Base-by-base conservation (phyloP, 2,113 vertebrate genomes). In the Cephalopholis sonnerati region DNA sequence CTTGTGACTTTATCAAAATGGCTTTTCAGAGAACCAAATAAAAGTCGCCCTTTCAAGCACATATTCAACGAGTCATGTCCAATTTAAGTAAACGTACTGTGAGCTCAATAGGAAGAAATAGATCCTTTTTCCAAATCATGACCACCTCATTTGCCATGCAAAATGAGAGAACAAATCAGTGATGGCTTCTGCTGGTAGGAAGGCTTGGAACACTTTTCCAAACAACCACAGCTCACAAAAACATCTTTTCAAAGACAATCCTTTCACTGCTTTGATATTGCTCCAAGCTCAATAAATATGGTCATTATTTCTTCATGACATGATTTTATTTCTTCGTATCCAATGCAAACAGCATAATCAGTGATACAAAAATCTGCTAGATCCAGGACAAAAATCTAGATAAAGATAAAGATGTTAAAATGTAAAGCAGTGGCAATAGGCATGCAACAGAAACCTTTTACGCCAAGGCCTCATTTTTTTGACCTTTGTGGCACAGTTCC, bases 111-210 rank as follows among this genome's bases (percentile, higher is more conserved):
- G 24, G 50, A 63, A 53, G 18, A 68, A 48, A 80, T 46, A 22
- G 50, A 71, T 51, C 18, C 4, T 4, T 57, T 81, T 59, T 59
- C 44, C 27, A 68, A 63, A 70, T 65, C 71, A 25, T 32, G 57
- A 68, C 76, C 87, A 79, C 78, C 29, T 76, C 39, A 87, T 91
- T 88, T 90, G 32, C 58, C n/a, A 41, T 86, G 80, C 81, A 82
- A 89, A 88, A 32, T 41, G 1, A 62, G 62, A 6, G 4, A 74
- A 83, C 72, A 77, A 81, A 85, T 73, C 62, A 36, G 64, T 7
- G 44, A 57, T 10, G 22, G 66, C 29, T 63, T 87, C 74, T 41
- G 64, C 13, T 16, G 68, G 39, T 46, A 73, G 55, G 69, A 74
- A 54, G 57, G 73, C 17, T 32, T 29, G 13, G 46, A 80, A 55